Conservation (phyloP, 1,140 invertebrate species). For the Drosophila ficusphila region DNA sequence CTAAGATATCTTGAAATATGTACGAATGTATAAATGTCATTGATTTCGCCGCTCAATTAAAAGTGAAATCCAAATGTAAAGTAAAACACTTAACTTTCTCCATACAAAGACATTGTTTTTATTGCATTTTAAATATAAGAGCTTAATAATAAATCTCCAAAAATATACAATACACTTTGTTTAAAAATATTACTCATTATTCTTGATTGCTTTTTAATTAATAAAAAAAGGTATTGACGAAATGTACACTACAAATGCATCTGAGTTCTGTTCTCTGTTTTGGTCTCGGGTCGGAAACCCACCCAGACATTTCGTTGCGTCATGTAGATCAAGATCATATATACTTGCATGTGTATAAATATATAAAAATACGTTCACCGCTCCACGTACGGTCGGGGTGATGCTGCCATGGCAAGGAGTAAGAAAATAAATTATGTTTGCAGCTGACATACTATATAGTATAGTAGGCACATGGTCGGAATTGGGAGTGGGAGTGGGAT, state of each 20-base stretch:
- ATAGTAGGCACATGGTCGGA: slow-evolving; percentile 5
- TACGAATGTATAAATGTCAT: too few relatives aligned
- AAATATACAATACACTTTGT: slow-evolving; percentile 27
- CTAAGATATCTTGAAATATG: too few relatives aligned
- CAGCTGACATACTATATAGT: slow-evolving; percentile 12
- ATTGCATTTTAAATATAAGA: slow-evolving; percentile 29
- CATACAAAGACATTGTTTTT: slow-evolving; percentile 30
- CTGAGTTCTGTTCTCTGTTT: slow-evolving; percentile 18
- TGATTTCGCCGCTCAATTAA: neutral
- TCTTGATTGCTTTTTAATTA: slow-evolving; percentile 3
- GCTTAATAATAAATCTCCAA: slow-evolving; percentile 34
- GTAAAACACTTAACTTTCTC: neutral
- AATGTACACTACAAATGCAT: slow-evolving; percentile 31
- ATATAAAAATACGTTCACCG: slow-evolving; percentile 25
- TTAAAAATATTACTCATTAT: slow-evolving; percentile 11
- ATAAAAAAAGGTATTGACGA: slow-evolving; percentile 19
- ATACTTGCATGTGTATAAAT: neutral
- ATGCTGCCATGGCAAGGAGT: slow-evolving; percentile 22
- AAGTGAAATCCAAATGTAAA: neutral
- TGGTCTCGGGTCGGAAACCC: neutral
- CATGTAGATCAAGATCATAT: slow-evolving; percentile 34
- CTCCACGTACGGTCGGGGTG: slow-evolving; percentile 3
- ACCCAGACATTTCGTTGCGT: slow-evolving; percentile 16
- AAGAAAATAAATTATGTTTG: slow-evolving; percentile 23
- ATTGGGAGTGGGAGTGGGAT: too few relatives aligned